These are phyloP conservation scores for Catocala fraxini DNA, from an alignment of 2,888 invertebrate genomes.

Conservation along the genomic window DNA sequence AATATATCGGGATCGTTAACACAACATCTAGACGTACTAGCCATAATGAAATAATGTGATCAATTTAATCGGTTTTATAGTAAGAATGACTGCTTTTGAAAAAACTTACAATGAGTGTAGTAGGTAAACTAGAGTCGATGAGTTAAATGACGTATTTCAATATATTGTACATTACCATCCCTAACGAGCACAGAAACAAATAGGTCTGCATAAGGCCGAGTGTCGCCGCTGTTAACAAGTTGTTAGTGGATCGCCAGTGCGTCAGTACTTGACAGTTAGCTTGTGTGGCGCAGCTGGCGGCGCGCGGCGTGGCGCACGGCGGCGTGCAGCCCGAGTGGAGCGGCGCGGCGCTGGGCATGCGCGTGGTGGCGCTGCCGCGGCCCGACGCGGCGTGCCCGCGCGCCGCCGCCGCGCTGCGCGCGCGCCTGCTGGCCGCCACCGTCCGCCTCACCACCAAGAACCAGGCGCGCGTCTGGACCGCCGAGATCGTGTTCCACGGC, in stretches of 20 bases:
- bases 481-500: conserved; percentile 95
- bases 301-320: conserved; percentile 95
- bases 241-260: background rate
- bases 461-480: conserved; percentile 94
- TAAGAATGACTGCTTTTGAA: too few relatives aligned
- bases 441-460: conserved; percentile 93
- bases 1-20: too few relatives aligned
- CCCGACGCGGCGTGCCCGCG: conserved; percentile 82
- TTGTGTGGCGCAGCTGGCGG: conserved; percentile 87
- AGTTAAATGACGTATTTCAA: too few relatives aligned
- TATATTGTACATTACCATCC: too few relatives aligned
- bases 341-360: conserved; percentile 94
- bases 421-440: conserved; percentile 94
- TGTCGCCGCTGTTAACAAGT: too few relatives aligned
- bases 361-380: conserved; percentile 92
- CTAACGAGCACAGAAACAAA: too few relatives aligned
- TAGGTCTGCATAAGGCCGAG: too few relatives aligned
- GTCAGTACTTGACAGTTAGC: background rate
- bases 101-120: too few relatives aligned
- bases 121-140: too few relatives aligned
- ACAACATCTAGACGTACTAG: too few relatives aligned
- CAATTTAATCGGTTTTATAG: too few relatives aligned
- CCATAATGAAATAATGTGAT: too few relatives aligned
- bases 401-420: conserved; percentile 91
- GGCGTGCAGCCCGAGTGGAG: conserved; percentile 97